Evolutionary conservation across 2,888 invertebrate genomes (phyloP), one percentile per base, ranked within the genome.

Genomic region (Celastrina argiolus): DNA sequence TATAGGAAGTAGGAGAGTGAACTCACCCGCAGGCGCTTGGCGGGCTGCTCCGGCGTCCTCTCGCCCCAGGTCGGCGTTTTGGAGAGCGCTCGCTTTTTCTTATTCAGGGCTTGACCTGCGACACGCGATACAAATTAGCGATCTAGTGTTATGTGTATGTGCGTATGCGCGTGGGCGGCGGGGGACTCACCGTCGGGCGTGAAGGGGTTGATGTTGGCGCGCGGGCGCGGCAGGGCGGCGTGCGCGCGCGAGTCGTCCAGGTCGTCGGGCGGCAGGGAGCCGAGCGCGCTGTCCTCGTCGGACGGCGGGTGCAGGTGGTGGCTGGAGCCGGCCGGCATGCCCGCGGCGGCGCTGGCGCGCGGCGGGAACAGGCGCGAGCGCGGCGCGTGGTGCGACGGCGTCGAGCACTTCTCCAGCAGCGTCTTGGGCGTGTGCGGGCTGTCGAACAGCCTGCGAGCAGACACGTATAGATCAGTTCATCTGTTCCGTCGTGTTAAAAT

Each of bases 381-480:
- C 0, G 92, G 91, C 18, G 91, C 85, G 69, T 89, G 78, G 56
- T 92, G 92, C 0, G 92, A 87, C 0, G 94, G 94, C 58, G 94
- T 92, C 0, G 92, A 89, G 72, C 93, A 93, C 76, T 95, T 95
- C 78, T 95, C 94, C 39, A 96, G 84, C 18, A 97, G 91, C 0
- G 96, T 96, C 87, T 96, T 97, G 3, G 97, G 97, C 4, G 97
- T 97, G 71, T 96, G 94, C 0, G 97, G 97, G 64, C 96, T 96
- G 86, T 97, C 97, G 78, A 96, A 96, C 1, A 97, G 87, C 74
- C 96, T 94, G 76, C 88, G 81, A 18, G 1, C 45, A 1, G 22
- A 26, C 18, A 51, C 12, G 26, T 26, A 6, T 51, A 10, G 14
- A n/a, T 41, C 26, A 16, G 22, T 51, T 18, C 45, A 18, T 45